Evolutionary conservation across 2,113 vertebrate genomes (phyloP).

Genomic region (Xiphorhynchus elegans): DNA sequence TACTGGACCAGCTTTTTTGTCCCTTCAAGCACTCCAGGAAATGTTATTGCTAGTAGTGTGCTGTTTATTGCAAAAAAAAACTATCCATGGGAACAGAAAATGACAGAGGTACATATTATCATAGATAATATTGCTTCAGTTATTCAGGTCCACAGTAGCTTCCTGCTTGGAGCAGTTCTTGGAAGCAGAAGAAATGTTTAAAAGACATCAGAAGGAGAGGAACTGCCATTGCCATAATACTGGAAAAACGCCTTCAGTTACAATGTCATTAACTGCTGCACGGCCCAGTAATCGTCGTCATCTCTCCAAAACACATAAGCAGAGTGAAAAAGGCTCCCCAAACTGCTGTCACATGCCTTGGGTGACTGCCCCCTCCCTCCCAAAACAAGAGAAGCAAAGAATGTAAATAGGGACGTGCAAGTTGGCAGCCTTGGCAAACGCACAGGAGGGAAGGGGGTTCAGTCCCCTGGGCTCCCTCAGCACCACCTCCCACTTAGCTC

Average conservation of each 20-base stretch:
- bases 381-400: neutral
- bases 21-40: conserved; percentile 57
- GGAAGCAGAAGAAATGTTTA: conserved; percentile 12
- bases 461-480: neutral
- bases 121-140: conserved; percentile 62
- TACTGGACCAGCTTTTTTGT: neutral
- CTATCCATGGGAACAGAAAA: neutral
- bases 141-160: neutral
- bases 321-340: neutral
- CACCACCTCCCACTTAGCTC: neutral
- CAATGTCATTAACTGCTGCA: conserved; percentile 11
- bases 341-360: neutral
- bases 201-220: conserved; percentile 1
- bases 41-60: conserved; percentile 51
- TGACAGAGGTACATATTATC: conserved; percentile 47
- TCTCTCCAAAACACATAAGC: neutral
- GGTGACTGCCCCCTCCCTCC: neutral
- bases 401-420: neutral
- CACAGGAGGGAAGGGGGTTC: neutral
- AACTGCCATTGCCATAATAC: neutral
- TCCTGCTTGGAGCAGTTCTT: conserved; percentile 25
- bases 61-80: conserved; percentile 15
- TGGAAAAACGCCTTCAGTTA: conserved; percentile 14
- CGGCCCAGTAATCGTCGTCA: neutral
- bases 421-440: neutral